Evolutionary conservation across 2,797 vertebrate species (phyloP).

Genomic region (Crocodylus rhombifer): DNA sequence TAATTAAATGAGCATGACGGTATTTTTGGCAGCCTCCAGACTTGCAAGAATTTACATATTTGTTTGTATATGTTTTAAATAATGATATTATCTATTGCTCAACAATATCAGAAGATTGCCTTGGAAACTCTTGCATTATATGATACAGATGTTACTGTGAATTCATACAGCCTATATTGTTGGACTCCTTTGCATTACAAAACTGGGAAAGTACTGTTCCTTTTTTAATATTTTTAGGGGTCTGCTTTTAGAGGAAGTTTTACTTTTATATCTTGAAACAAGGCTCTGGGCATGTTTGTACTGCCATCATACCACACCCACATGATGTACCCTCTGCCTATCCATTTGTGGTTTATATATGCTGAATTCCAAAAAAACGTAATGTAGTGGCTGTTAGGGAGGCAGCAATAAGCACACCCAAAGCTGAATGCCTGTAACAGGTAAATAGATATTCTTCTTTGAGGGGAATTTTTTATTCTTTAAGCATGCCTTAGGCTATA

Average conservation of each 20-base stretch:
- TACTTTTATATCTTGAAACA: background rate
- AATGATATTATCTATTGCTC: background rate
- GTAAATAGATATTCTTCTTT: too few relatives aligned
- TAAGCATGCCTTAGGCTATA: too few relatives aligned
- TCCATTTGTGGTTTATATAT: too few relatives aligned
- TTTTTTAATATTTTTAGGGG: background rate
- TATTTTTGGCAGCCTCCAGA: background rate
- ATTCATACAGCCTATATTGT: background rate
- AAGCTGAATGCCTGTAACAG: too few relatives aligned
- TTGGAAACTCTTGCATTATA: background rate
- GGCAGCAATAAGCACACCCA: too few relatives aligned
- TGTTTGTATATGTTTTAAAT: fast-evolving
- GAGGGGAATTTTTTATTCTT: too few relatives aligned
- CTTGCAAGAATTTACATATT: background rate
- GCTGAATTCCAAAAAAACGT: too few relatives aligned
- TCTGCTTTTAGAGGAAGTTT: conserved; percentile 16
- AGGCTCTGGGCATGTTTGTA: background rate
- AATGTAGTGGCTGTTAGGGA: too few relatives aligned
- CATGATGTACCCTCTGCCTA: too few relatives aligned
- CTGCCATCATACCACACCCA: too few relatives aligned
- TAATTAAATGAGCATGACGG: background rate
- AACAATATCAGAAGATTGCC: conserved; percentile 7
- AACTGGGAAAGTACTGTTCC: background rate
- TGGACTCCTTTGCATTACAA: background rate
- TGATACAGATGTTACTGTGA: background rate